Evolutionary conservation across 2,113 vertebrate genomes (phyloP), one percentile per base, ranked within the genome.

Genomic region (Cyphomyrus discorhynchus): DNA sequence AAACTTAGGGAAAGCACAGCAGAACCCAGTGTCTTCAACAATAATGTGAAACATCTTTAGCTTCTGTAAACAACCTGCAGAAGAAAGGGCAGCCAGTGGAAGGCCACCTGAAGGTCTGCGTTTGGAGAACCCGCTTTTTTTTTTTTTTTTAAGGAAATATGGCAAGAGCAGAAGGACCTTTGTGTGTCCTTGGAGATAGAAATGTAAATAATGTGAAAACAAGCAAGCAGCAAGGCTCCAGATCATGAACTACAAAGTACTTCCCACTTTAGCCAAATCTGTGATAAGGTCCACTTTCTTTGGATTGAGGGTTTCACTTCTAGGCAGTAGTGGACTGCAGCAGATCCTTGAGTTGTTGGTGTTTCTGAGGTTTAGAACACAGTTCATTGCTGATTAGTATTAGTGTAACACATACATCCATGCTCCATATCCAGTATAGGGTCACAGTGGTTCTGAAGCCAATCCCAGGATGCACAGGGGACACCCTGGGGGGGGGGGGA

Each of bases 201-300:
- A 50, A 84, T 58, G 35, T 45, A 46, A 46, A 50, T 58, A 89
- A 89, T 62, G 88, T 84, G 39, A 31, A 17, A 53, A 83, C 39
- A 39, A 39, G 39, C 39, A 39, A 39, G 39, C 52, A 11, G 39
- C 45, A 62, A 10, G 52, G 52, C 89, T 85, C 11, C 24, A 58
- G 52, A 52, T 39, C 77, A 89, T 47, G 39, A 88, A 74, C 87
- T 74, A 74, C 89, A 84, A 85, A 89, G 50, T 52, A 47, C 46
- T 80, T 88, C 45, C 62, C 49, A 27, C 24, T 58, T 21, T 46
- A 74, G 39, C 74, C 17, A 42, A 88, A 42, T 56, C n/a, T 62
- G 39, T 46, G 89, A 85, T 62, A 58, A 62, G 3, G 80, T 24
- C n/a, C n/a, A 47, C 89, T 84, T 84, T 53, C 24, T 27, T 39